Conservation (phyloP, 1,140 invertebrate species). For the Tenebrio molitor region DNA sequence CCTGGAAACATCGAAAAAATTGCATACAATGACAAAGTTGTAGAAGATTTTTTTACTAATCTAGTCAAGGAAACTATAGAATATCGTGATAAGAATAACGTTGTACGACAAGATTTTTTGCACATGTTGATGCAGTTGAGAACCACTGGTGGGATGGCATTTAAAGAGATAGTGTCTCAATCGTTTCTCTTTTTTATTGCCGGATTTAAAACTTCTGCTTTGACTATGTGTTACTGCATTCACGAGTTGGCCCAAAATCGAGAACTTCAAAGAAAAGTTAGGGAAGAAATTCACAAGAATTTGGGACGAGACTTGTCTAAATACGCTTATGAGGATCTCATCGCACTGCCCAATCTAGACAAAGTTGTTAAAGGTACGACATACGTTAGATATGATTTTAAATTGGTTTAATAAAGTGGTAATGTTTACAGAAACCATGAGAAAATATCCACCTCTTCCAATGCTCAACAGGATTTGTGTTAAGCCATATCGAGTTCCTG, state of each 20-base stretch:
- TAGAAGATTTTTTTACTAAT: conserved; percentile 66
- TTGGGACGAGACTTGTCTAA: conserved; percentile 66
- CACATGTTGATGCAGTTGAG: conserved; percentile 65
- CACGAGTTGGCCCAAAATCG: conserved; percentile 74
- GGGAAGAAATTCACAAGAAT: conserved; percentile 71
- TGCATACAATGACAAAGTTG: conserved; percentile 44
- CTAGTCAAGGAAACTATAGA: conserved; percentile 66
- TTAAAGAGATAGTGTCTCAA: conserved; percentile 61
- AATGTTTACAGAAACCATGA: conserved; percentile 64
- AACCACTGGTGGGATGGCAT: neutral
- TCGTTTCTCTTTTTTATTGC: conserved; percentile 68
- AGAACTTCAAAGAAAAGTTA: conserved; percentile 71
- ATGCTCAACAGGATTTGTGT: conserved; percentile 63
- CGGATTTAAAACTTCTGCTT: conserved; percentile 77
- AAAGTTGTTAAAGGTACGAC: conserved; percentile 68
- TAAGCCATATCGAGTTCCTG: conserved; percentile 62
- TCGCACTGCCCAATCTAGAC: conserved; percentile 71
- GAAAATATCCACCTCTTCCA: conserved; percentile 64
- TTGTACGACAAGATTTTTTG: conserved; percentile 68
- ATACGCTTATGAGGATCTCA: conserved; percentile 71
- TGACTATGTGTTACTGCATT: conserved; percentile 69
- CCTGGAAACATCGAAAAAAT: conserved; percentile 32
- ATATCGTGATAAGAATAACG: conserved; percentile 66
- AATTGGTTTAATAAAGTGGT: too few relatives aligned
- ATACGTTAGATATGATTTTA: conserved; percentile 9